Evolutionary conservation across 1,140 invertebrate genomes (phyloP), one percentile per base, ranked within the genome.

Genomic region (Drosophila obscura): DNA sequence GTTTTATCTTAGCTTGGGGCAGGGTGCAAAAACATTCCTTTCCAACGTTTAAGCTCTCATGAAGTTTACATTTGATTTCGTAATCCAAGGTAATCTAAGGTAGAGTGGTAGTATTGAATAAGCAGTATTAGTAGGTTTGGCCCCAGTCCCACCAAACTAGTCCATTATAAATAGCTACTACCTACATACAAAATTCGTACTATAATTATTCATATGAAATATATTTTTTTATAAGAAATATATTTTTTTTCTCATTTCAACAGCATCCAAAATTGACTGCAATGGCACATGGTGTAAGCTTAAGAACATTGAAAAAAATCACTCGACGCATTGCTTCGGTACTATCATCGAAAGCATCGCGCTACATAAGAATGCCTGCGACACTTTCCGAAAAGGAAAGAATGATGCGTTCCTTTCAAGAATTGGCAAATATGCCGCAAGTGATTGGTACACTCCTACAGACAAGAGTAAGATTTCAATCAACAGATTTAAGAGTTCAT

Each of bases 301-400:
- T 84, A 13, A 64, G 72, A 6, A 90, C 88, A 15, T 55, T 90
- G 64, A 61, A 49, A 5, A 90, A 90, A 71, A 90, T 90, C 16
- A 82, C 80, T 1, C 64, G 80, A 22, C 83, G 88, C 1, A 80
- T 90, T 16, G 88, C 88, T 26, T 67, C 78, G 2, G 88, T 81
- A 6, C 39, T 90, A 5, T 73, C 88, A 0, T 90, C 84, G 2
- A 90, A 90, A 24, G 88, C 88, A 0, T 90, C 88, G 0, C 60
- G 83, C 0, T 90, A 90, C 48, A 90, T 90, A 24, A 51, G 88
- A 50, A 90, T 90, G 88, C 88, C 88, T 0, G 80, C 83, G 6
- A 85, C 89, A 2, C 55, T 90, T 6, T 75, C 89, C 0, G 88
- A 90, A 52, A 90, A 90, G 28, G 88, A 90, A 52, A 60, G 61